Base-by-base conservation (phyloP, 2,113 vertebrate species). In the Origma solitaria region DNA sequence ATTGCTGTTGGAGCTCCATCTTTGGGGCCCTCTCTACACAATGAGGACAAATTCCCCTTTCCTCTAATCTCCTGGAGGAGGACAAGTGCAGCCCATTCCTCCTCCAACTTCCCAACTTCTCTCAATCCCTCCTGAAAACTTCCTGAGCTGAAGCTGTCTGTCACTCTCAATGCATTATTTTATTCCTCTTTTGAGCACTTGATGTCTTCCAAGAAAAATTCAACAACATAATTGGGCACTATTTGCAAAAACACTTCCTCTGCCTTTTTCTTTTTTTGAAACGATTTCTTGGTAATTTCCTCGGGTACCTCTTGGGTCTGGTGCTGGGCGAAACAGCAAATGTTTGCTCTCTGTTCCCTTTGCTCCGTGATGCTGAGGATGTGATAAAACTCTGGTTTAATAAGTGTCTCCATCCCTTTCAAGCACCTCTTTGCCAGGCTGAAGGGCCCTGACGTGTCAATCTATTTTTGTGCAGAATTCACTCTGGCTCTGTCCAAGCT, bases 211-310 rank as follows among this genome's bases (percentile, higher is more conserved):
- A 61, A 85, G 85, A 82, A 94, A 86, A 77, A 69, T 6, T 53
- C 57, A 27, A 40, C 49, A 33, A 17, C 9, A 4, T 35, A 82
- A 40, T 25, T 33, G 20, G 57, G 30, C 7, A 6, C 53, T 57
- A 23, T 69, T 72, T 90, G 27, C 77, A 82, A 64, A 95, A 92
- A 56, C 10, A n/a, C 37, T 90, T 82, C 44, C 61, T 54, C 45
- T 44, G 35, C 19, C 24, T 65, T 65, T 54, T 50, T 28, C 33
- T 17, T 45, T 27, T 44, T 33, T 8, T 45, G 25, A 57, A 68
- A 53, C 2, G 3, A 38, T 37, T 37, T 56, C 49, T 68, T 33
- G 20, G 31, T 44, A 37, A 65, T 83, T 86, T 77, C 23, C 11
- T 25, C 6, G 8, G 62, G 24, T n/a, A 23, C 9, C 53, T 85